A percentile compares a stretch with the other conserved stretches of the same genome.
Conservation (phyloP, 1,140 invertebrate genomes). For the Lepidurus arcticus region DNA sequence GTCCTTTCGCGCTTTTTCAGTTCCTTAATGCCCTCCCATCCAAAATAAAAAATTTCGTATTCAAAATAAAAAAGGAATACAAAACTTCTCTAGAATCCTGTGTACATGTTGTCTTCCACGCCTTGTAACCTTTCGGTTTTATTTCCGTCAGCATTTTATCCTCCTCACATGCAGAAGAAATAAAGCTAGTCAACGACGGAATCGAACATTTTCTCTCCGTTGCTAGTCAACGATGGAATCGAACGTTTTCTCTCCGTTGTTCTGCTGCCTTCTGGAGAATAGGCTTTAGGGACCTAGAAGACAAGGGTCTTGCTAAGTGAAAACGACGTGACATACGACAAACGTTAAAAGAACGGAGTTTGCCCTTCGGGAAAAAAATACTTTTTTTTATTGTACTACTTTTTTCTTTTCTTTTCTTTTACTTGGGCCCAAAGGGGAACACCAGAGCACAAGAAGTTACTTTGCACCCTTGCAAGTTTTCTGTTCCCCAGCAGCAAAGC, state of each 20-base stretch:
- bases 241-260: not conserved
- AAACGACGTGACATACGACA: slow-evolving; percentile 21
- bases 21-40: not conserved
- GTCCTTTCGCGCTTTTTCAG: not conserved
- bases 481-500: slow-evolving; percentile 17
- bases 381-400: not conserved
- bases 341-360: slow-evolving; percentile 17
- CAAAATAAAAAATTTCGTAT: too few species aligned
- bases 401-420: not conserved
- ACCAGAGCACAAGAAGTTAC: slow-evolving; percentile 1
- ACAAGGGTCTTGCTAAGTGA: slow-evolving; percentile 17
- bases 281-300: slow-evolving; percentile 12
- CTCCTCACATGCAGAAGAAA: not conserved
- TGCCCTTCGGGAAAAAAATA: not conserved
- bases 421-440: slow-evolving; percentile 1
- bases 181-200: not conserved
- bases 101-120: not conserved
- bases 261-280: not conserved
- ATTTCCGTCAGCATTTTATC: not conserved
- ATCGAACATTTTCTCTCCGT: not conserved
- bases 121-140: not conserved
- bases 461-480: slow-evolving; percentile 19
- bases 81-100: not conserved
- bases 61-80: not conserved
- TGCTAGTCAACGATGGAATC: not conserved